Percentiles rank a stretch among this genome's conserved stretches.
Evolutionary conservation across 1,140 invertebrate genomes (phyloP).

Genomic region (Anadara kagoshimensis): DNA sequence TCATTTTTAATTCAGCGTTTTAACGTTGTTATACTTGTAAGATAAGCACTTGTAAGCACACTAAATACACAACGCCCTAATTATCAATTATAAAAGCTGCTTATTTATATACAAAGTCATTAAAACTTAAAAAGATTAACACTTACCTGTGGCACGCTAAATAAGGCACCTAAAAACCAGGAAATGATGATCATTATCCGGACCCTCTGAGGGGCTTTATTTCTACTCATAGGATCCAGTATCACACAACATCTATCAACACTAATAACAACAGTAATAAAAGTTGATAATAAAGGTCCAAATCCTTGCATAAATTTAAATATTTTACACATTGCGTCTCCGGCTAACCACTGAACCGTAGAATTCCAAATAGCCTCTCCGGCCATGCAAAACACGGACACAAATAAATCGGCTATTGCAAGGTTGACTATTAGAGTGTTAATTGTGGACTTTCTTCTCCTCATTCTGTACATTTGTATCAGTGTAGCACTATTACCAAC

Average conservation of each 20-base stretch:
- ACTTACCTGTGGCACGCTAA: slow-evolving; percentile 41
- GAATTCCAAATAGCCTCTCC: slow-evolving; percentile 86
- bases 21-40: no score
- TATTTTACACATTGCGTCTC: slow-evolving; percentile 84
- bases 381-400: slow-evolving; percentile 86
- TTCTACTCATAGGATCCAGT: slow-evolving; percentile 85
- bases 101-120: no score
- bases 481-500: slow-evolving; percentile 85
- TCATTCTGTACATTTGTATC: slow-evolving; percentile 81
- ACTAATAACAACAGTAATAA: slow-evolving; percentile 86
- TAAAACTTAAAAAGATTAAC: neutral
- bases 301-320: slow-evolving; percentile 84
- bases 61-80: no score
- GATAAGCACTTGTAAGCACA: no score
- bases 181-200: slow-evolving; percentile 53
- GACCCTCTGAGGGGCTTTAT: slow-evolving; percentile 80
- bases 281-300: slow-evolving; percentile 80
- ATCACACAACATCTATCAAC: slow-evolving; percentile 86
- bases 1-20: no score
- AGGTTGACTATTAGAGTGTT: slow-evolving; percentile 85
- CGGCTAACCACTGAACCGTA: slow-evolving; percentile 86
- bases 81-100: no score
- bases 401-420: slow-evolving; percentile 82
- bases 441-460: slow-evolving; percentile 79
- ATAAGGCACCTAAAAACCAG: slow-evolving; percentile 33